Conservation (phyloP, 2,888 invertebrate genomes). For the Cephus nigrinus region DNA sequence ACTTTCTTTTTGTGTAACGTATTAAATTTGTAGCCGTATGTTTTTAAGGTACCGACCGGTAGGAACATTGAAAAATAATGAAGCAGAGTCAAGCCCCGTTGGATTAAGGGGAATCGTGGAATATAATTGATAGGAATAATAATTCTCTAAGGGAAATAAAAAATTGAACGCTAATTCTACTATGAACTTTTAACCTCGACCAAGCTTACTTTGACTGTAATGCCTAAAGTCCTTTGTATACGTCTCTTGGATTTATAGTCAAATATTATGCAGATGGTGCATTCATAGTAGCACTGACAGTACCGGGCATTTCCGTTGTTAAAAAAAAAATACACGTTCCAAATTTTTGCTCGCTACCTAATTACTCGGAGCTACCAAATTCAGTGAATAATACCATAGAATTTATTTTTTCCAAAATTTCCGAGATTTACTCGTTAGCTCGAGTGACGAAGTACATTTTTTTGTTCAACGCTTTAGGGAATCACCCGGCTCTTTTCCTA, state of each 20-base stretch:
- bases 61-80: neutral
- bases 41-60: neutral
- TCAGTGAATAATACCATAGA: neutral
- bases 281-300: constrained; percentile 30
- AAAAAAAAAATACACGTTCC: neutral
- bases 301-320: neutral
- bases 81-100: neutral
- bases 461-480: neutral
- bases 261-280: constrained; percentile 58
- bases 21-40: neutral
- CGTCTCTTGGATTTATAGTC: constrained; percentile 50
- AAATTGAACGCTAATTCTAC: neutral
- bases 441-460: neutral
- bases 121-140: neutral
- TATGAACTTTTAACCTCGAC: neutral
- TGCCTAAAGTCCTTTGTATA: constrained; percentile 6
- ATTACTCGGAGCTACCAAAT: neutral
- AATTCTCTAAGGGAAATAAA: neutral
- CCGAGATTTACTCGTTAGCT: neutral
- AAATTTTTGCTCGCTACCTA: neutral
- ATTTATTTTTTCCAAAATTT: neutral
- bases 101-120: neutral
- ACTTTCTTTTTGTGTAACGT: neutral
- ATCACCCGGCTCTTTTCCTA: no score
- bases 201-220: neutral